A percentile compares a stretch with the other conserved stretches of the same genome.
Conservation (phyloP, 2,888 invertebrate genomes). For the Baccha elongata region DNA sequence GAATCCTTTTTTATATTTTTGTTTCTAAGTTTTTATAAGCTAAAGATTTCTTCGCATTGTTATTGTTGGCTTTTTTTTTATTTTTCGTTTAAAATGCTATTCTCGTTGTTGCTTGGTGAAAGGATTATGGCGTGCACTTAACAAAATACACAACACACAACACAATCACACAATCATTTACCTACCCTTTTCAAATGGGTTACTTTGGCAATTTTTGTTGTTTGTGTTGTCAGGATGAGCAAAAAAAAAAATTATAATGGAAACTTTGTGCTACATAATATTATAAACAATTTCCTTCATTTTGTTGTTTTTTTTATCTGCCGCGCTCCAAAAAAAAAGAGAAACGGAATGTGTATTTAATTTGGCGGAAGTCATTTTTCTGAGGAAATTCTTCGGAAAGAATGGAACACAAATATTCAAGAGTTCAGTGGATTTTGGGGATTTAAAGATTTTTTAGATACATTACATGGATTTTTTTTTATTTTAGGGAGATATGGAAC, state of each 20-base stretch:
- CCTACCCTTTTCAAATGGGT: constrained; percentile 23
- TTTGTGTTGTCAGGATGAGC: constrained; percentile 19
- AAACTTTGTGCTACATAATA: constrained; percentile 41
- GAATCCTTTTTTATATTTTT: constrained; percentile 54
- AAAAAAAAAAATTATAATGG: constrained; percentile 52
- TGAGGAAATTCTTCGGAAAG: constrained; percentile 50
- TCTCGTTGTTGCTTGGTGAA: constrained; percentile 4
- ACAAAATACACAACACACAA: constrained; percentile 54
- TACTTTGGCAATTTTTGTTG: constrained; percentile 61
- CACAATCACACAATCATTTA: background rate
- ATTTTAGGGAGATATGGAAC: background rate
- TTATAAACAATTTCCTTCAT: background rate
- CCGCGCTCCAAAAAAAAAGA: background rate
- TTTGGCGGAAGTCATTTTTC: constrained; percentile 55
- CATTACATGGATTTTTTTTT: constrained; percentile 1
- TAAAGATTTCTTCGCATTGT: constrained; percentile 52
- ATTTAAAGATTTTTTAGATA: constrained; percentile 7
- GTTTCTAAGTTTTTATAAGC: constrained; percentile 60
- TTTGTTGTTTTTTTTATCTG: constrained; percentile 33
- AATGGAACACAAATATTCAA: constrained; percentile 49
- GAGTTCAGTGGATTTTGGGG: constrained; percentile 40
- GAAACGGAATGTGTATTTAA: constrained; percentile 62
- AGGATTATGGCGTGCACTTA: constrained; percentile 67
- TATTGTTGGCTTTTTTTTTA: constrained; percentile 2
- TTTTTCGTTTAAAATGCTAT: constrained; percentile 8